Evolutionary conservation across 1,140 invertebrate species (phyloP).

Genomic region (Drosophila truncata): DNA sequence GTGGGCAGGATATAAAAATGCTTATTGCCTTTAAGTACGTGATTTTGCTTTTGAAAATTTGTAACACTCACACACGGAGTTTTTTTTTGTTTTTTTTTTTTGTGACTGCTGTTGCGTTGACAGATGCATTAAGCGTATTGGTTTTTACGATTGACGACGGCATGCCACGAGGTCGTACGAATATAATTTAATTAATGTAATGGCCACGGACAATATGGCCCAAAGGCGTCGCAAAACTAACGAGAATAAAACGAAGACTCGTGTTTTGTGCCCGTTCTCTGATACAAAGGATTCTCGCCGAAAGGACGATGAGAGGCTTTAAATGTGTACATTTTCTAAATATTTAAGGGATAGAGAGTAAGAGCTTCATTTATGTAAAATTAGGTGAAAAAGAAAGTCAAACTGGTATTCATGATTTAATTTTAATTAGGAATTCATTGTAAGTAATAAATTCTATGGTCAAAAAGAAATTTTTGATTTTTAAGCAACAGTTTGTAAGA

Average conservation of each 20-base stretch:
- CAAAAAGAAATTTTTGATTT: background rate
- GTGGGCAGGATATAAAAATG: conserved; percentile 69
- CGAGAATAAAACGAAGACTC: conserved; percentile 13
- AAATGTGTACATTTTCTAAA: conserved; percentile 20
- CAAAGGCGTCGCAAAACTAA: conserved; percentile 34
- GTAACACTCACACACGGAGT: conserved; percentile 16
- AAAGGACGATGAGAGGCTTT: background rate
- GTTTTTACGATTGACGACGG: conserved; percentile 70
- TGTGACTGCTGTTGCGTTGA: conserved; percentile 22
- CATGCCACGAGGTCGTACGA: conserved; percentile 24
- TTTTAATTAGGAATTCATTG: background rate
- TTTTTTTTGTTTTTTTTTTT: conserved; percentile 22
- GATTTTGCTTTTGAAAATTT: conserved; percentile 70
- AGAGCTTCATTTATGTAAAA: background rate
- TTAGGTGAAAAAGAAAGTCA: background rate
- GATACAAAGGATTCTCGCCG: conserved; percentile 24
- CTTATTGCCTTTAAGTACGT: conserved; percentile 82
- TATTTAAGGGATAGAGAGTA: background rate
- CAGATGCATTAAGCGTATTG: conserved; percentile 76
- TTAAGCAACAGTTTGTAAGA: background rate
- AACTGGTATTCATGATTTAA: background rate
- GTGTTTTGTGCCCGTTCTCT: conserved; percentile 8
- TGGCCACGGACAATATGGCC: conserved; percentile 51
- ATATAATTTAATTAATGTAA: conserved; percentile 79
- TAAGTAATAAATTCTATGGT: no score